Evolutionary conservation across 1,140 invertebrate genomes (phyloP).

Genomic region (Aporrectodea caliginosa): DNA sequence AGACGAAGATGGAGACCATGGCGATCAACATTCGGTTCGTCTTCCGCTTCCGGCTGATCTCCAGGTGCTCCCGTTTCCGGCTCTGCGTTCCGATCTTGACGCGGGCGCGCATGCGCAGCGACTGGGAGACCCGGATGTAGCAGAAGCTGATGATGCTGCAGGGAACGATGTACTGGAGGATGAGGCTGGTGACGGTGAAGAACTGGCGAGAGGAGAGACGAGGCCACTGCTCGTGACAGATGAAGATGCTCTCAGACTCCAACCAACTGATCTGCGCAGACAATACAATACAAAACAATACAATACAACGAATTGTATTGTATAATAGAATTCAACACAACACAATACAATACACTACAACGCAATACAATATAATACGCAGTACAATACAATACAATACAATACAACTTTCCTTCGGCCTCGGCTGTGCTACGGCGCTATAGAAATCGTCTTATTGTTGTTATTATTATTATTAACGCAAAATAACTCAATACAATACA

Average conservation of each 20-base stretch:
- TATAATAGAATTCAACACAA: no score
- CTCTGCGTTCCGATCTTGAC: slow-evolving; percentile 55
- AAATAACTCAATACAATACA: no score
- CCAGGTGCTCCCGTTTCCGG: slow-evolving; percentile 52
- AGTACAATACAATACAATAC: no score
- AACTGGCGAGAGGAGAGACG: slow-evolving; percentile 64
- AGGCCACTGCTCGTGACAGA: slow-evolving; percentile 87
- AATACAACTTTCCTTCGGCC: no score
- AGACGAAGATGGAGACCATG: slow-evolving; percentile 91
- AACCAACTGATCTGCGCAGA: slow-evolving; percentile 38
- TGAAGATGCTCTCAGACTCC: slow-evolving; percentile 52
- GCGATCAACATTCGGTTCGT: slow-evolving; percentile 87
- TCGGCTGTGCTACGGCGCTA: no score
- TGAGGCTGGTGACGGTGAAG: slow-evolving; percentile 82
- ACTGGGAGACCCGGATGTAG: slow-evolving; percentile 85
- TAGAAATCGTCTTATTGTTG: no score
- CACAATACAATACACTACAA: no score
- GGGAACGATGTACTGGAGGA: slow-evolving; percentile 90
- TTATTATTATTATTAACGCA: no score
- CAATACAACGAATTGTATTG: no score
- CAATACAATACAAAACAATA: no score
- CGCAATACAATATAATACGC: no score
- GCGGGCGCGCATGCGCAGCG: slow-evolving; percentile 64
- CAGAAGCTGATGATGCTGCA: slow-evolving; percentile 91
- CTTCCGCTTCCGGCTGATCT: slow-evolving; percentile 66